phyloP scores from a whole-genome alignment of 2,113 vertebrate species.

The Phoxinus phoxinus region DNA sequence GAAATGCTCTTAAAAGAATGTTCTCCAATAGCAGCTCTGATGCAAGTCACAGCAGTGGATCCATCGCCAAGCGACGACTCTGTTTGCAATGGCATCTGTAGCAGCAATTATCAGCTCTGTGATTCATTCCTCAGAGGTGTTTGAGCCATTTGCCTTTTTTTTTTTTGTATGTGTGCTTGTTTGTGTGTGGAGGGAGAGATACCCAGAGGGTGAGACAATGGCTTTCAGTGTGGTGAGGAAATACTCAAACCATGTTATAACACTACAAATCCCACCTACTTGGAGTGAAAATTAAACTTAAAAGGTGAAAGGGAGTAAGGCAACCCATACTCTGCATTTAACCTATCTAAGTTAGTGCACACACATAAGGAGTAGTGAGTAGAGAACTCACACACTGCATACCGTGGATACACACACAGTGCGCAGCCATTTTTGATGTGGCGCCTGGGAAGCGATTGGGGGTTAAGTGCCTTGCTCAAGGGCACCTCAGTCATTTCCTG shows the following conservation, averaged over 20 bases:
- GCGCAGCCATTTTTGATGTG: too few relatives aligned
- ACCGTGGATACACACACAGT: too few relatives aligned
- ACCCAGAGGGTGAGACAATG: slow-evolving; percentile 19
- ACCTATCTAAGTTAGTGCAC: too few relatives aligned
- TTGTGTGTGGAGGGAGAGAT: neutral
- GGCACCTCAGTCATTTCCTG: too few relatives aligned
- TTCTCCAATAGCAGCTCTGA: neutral
- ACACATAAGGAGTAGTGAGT: too few relatives aligned
- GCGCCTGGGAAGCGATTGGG: too few relatives aligned
- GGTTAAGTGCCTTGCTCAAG: too few relatives aligned
- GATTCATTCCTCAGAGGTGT: slow-evolving; percentile 6
- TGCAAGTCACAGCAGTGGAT: neutral
- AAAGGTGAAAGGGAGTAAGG: too few relatives aligned
- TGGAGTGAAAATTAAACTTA: slow-evolving; percentile 24
- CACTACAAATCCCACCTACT: slow-evolving; percentile 22
- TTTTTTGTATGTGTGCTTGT: neutral
- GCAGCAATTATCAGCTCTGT: slow-evolving; percentile 19
- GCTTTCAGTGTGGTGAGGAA: neutral
- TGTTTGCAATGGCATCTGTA: neutral
- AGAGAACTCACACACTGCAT: too few relatives aligned
- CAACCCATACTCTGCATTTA: too few relatives aligned
- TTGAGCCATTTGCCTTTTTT: neutral
- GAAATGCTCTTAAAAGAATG: neutral
- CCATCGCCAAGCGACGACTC: neutral
- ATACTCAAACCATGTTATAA: slow-evolving; percentile 7